Evolutionary conservation across 2,113 vertebrate genomes (phyloP).

Genomic region (Ciconia boyciana): DNA sequence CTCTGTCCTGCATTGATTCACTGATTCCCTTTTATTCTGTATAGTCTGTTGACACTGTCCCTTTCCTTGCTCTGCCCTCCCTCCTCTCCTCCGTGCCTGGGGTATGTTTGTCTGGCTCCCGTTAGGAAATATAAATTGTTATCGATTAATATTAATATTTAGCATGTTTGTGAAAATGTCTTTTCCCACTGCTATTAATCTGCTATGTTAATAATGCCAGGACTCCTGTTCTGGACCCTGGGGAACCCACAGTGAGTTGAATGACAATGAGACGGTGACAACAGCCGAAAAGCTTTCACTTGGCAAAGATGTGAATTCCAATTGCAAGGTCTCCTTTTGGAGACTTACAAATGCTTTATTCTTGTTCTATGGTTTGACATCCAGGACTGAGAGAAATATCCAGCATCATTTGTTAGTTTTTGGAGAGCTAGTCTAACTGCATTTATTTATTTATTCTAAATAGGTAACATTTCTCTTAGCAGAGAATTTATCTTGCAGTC

Average conservation of each 20-base stretch:
- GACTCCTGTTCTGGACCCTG: conserved; percentile 63
- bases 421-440: neutral
- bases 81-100: neutral
- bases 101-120: conserved; percentile 39
- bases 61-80: neutral
- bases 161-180: conserved; percentile 85
- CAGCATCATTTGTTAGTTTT: neutral
- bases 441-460: conserved; percentile 7
- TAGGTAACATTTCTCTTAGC: neutral
- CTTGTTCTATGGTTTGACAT: neutral
- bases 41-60: neutral
- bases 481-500: neutral
- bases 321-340: conserved; percentile 13
- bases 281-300: conserved; percentile 43
- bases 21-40: neutral
- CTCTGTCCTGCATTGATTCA: conserved; percentile 47
- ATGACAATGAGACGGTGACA: conserved; percentile 80
- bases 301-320: conserved; percentile 46
- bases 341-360: conserved; percentile 34
- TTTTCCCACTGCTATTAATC: conserved; percentile 87
- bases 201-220: conserved; percentile 83
- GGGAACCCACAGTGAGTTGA: conserved; percentile 73
- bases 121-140: conserved; percentile 81
- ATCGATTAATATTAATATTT: conserved; percentile 97
- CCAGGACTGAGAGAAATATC: neutral